A percentile compares a stretch with the other conserved stretches of the same genome.
phyloP scores from a whole-genome alignment of 2,888 invertebrate genomes.

The Cerceris ruficornis region DNA sequence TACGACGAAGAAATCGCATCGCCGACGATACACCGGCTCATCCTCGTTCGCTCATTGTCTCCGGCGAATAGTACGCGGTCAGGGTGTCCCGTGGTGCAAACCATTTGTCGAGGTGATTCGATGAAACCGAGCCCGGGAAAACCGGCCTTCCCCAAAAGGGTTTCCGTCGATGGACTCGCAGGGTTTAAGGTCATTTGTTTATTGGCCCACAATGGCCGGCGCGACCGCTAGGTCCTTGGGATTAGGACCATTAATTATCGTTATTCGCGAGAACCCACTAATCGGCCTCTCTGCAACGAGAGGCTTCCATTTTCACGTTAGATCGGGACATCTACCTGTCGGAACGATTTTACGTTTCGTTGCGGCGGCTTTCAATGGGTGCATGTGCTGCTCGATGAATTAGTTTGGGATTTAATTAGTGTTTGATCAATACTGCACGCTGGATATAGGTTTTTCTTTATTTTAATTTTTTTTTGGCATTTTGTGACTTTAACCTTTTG shows the following conservation, averaged over 20 bases:
- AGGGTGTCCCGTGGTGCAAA: conserved; percentile 16
- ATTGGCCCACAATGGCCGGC: conserved; percentile 54
- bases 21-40: background rate
- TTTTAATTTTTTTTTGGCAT: no score
- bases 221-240: conserved; percentile 52
- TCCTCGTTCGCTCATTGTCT: conserved; percentile 15
- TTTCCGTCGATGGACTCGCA: conserved; percentile 37
- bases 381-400: background rate
- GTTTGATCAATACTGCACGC: no score
- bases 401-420: background rate
- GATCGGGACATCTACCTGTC: conserved; percentile 22
- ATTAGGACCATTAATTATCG: conserved; percentile 64
- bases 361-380: conserved; percentile 3
- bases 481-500: no score
- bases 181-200: conserved; percentile 50
- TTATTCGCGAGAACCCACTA: conserved; percentile 47
- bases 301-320: background rate
- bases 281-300: conserved; percentile 4
- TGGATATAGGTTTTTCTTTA: no score
- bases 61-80: background rate
- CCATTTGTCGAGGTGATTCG: conserved; percentile 31
- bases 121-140: conserved; percentile 54
- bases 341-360: background rate
- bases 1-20: conserved; percentile 7
- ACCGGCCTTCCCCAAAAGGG: conserved; percentile 56